These are phyloP conservation scores for Rhinichthys klamathensis DNA, from an alignment of 2,113 vertebrate genomes.

Conservation along the genomic window DNA sequence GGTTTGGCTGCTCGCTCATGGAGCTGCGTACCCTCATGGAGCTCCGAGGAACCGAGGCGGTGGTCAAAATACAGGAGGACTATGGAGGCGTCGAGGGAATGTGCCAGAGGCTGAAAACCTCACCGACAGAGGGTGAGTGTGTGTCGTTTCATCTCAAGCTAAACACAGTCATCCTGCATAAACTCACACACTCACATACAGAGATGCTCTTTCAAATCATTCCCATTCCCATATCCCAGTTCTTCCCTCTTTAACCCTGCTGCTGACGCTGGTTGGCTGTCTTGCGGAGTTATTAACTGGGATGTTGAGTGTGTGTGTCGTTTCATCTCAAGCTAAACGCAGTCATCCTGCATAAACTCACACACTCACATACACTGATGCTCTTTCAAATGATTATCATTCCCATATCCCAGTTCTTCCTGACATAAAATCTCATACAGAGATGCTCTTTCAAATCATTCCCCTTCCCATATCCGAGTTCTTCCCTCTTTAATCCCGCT, in stretches of 20 bases:
- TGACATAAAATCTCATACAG: no score
- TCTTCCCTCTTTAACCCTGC: slow-evolving; percentile 7
- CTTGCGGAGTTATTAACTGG: slow-evolving; percentile 63
- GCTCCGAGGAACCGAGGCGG: slow-evolving; percentile 93
- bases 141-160: not conserved
- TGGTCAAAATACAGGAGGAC: slow-evolving; percentile 96
- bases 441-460: slow-evolving; percentile 51
- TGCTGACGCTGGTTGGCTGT: slow-evolving; percentile 10
- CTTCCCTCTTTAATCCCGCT: slow-evolving; percentile 6
- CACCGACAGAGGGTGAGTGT: slow-evolving; percentile 91
- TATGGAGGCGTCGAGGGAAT: slow-evolving; percentile 92
- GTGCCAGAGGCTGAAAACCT: slow-evolving; percentile 93
- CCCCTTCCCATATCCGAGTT: slow-evolving; percentile 58
- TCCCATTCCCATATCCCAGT: slow-evolving; percentile 62
- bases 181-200: slow-evolving; percentile 1
- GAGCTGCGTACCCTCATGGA: slow-evolving; percentile 98
- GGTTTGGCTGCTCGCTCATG: slow-evolving; percentile 90
- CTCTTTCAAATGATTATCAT: slow-evolving; percentile 55
- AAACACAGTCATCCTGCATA: not conserved
- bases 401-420: slow-evolving; percentile 48
- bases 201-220: slow-evolving; percentile 51
- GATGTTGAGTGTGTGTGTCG: slow-evolving; percentile 23
- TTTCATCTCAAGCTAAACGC: no score
- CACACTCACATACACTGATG: not conserved
- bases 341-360: no score